phyloP scores from a whole-genome alignment of 1,140 invertebrate genomes.

The Trigoniulus corallinus region DNA sequence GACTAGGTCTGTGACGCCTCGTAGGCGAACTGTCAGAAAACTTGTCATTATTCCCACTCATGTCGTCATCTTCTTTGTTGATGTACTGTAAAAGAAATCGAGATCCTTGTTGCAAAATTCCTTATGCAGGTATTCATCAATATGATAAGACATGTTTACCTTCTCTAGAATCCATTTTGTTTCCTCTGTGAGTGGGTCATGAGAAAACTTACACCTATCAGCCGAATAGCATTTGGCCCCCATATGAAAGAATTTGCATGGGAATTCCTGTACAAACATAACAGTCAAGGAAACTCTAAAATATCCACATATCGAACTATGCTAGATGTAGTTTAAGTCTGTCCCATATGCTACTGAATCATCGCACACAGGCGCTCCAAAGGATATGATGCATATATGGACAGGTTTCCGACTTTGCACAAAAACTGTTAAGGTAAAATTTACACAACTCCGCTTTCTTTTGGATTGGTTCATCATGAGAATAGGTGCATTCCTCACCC shows the following conservation, averaged over 20 bases:
- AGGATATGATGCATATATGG: conserved; percentile 73
- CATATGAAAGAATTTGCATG: conserved; percentile 92
- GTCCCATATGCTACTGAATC: background rate
- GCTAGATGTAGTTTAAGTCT: background rate
- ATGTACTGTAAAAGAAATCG: too few species aligned
- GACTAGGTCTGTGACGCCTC: conserved; percentile 13
- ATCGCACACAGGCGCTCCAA: too few species aligned
- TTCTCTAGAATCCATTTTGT: conserved; percentile 46
- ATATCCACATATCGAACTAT: background rate
- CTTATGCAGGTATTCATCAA: too few species aligned
- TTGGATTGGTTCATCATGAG: conserved; percentile 62
- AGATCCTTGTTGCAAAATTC: too few species aligned
- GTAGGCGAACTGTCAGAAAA: background rate
- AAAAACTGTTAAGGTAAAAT: conserved; percentile 90
- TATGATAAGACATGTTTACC: conserved; percentile 23
- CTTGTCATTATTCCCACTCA: background rate
- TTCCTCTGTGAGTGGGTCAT: conserved; percentile 61
- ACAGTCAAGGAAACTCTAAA: conserved; percentile 16
- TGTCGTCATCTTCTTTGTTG: background rate
- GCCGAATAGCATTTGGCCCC: conserved; percentile 62
- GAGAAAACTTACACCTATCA: conserved; percentile 84
- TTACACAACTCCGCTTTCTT: conserved; percentile 90
- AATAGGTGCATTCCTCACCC: conserved; percentile 64
- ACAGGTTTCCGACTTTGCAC: conserved; percentile 88
- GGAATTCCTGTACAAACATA: conserved; percentile 52